These are phyloP conservation scores for Fistularia tabacaria DNA, from an alignment of 2,797 vertebrate genomes.

Conservation along the genomic window DNA sequence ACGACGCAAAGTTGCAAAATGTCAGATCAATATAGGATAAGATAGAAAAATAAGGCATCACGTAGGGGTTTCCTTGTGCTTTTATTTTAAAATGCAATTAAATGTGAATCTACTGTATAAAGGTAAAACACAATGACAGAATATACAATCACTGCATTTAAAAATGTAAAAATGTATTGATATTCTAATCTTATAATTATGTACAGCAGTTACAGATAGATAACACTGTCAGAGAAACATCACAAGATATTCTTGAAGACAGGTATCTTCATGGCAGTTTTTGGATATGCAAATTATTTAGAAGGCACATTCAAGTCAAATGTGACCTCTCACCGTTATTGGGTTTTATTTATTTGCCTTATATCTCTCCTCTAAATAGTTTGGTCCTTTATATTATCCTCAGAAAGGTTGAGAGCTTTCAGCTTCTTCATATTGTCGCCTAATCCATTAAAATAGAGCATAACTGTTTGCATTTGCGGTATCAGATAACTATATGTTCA, in stretches of 20 bases:
- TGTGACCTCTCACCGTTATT: constrained; percentile 39
- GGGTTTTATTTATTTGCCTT: constrained; percentile 15
- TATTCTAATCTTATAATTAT: not conserved
- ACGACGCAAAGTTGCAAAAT: too few relatives aligned
- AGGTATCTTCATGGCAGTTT: constrained; percentile 47
- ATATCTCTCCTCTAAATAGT: constrained; percentile 15
- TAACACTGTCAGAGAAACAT: constrained; percentile 25
- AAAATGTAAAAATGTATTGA: constrained; percentile 46
- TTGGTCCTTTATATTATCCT: constrained; percentile 37
- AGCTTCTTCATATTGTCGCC: not conserved
- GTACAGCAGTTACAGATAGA: constrained; percentile 13
- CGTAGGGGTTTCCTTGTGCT: constrained; percentile 1
- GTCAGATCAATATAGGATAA: too few relatives aligned
- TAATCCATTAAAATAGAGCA: not conserved
- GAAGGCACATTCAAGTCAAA: constrained; percentile 67
- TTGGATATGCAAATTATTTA: constrained; percentile 47
- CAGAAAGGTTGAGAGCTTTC: constrained; percentile 24
- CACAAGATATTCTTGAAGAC: constrained; percentile 33
- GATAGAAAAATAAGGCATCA: constrained; percentile 3
- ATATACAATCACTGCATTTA: constrained; percentile 37
- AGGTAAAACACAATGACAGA: constrained; percentile 42
- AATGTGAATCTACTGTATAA: constrained; percentile 47
- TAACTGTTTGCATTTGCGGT: too few relatives aligned
- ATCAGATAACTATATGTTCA: constrained; percentile 5
- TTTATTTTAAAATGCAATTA: constrained; percentile 48